Evolutionary conservation across 2,113 vertebrate species (phyloP).

Genomic region (Phainopepla nitens): DNA sequence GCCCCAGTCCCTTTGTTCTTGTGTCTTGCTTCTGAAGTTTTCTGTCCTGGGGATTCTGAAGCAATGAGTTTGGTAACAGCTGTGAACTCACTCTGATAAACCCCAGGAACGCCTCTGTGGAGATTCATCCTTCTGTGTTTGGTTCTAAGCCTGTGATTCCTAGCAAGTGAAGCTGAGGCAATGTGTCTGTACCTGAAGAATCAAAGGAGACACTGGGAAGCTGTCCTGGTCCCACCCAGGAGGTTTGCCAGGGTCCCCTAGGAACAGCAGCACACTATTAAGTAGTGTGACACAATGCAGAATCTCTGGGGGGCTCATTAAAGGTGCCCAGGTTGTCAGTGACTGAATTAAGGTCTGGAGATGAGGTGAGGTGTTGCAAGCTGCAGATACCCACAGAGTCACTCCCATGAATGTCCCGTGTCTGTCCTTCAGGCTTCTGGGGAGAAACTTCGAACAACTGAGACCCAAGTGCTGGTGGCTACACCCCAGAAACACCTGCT

Average conservation of each 20-base stretch:
- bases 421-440: conserved; percentile 55
- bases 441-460: conserved; percentile 84
- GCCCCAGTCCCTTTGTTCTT: neutral
- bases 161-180: neutral
- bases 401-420: fast-evolving
- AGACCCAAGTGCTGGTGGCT: conserved; percentile 91
- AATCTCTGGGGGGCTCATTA: neutral
- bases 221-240: neutral
- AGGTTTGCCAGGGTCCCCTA: neutral
- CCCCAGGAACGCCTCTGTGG: neutral
- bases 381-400: neutral
- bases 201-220: neutral
- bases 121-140: neutral
- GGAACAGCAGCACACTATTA: neutral
- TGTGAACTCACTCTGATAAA: neutral
- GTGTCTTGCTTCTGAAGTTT: neutral
- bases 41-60: neutral
- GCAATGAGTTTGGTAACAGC: neutral
- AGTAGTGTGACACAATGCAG: neutral
- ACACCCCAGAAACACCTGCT: conserved; percentile 91
- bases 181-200: neutral
- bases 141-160: neutral
- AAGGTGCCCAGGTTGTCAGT: neutral
- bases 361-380: neutral
- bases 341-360: neutral